phyloP scores from a whole-genome alignment of 1,140 invertebrate genomes.

The Drosophila chauvacae region DNA sequence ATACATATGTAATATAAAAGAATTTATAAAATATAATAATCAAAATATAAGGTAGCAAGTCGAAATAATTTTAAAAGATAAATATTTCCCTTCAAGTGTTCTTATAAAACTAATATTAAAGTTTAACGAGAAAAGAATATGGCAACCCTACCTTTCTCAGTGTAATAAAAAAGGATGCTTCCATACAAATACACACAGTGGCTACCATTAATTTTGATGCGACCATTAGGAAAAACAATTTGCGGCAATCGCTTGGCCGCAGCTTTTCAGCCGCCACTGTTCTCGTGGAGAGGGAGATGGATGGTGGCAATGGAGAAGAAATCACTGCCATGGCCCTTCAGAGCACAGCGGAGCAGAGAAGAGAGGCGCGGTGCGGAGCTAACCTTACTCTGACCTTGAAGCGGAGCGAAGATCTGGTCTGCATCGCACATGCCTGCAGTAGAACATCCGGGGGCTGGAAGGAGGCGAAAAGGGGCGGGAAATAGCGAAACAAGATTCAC shows the following conservation, averaged over 20 bases:
- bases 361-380: slow-evolving; percentile 46
- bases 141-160: not conserved
- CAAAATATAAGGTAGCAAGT: not conserved
- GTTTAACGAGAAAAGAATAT: not conserved
- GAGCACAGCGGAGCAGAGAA: slow-evolving; percentile 8
- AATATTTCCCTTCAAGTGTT: not conserved
- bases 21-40: too few species aligned
- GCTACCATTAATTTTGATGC: slow-evolving; percentile 35
- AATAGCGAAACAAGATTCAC: slow-evolving; percentile 60
- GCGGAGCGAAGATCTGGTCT: slow-evolving; percentile 60
- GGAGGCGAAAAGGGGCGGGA: slow-evolving; percentile 20
- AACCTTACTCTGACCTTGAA: slow-evolving; percentile 81
- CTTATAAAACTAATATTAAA: not conserved
- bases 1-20: too few species aligned
- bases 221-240: slow-evolving; percentile 57
- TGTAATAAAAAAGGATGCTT: slow-evolving; percentile 50
- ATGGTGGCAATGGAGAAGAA: slow-evolving; percentile 24
- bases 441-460: slow-evolving; percentile 6
- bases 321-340: slow-evolving; percentile 74
- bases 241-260: slow-evolving; percentile 28
- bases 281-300: not conserved
- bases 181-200: slow-evolving; percentile 29
- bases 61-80: not conserved
- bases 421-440: slow-evolving; percentile 32
- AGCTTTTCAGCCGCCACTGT: slow-evolving; percentile 29